Percentiles rank a stretch among this genome's conserved stretches.
phyloP scores from a whole-genome alignment of 2,888 invertebrate genomes.

The Cephus runcator region DNA sequence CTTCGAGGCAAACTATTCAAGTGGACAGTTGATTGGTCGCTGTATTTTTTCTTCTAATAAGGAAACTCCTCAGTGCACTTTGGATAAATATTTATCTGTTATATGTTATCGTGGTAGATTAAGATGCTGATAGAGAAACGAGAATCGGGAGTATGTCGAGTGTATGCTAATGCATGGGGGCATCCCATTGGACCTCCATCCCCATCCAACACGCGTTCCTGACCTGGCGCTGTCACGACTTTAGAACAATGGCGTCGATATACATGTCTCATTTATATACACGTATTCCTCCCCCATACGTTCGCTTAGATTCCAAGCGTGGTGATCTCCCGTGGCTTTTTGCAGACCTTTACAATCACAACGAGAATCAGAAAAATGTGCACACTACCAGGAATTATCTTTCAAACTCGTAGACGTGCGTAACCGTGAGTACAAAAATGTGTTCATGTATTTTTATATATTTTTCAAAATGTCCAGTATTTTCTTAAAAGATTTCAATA shows the following conservation, averaged over 20 bases:
- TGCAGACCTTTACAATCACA: not conserved
- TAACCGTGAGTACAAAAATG: not conserved
- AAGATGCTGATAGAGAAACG: slow-evolving; percentile 57
- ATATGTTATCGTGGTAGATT: slow-evolving; percentile 52
- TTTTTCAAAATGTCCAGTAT: not conserved
- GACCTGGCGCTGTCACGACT: slow-evolving; percentile 63
- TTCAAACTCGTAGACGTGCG: not conserved
- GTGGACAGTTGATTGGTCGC: not conserved
- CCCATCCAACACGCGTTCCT: slow-evolving; percentile 59
- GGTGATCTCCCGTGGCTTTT: not conserved
- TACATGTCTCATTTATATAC: slow-evolving; percentile 61
- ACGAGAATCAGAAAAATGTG: not conserved
- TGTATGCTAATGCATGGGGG: slow-evolving; percentile 50
- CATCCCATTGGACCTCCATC: slow-evolving; percentile 26
- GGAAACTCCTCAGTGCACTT: not conserved
- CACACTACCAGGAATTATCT: not conserved
- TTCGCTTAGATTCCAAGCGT: slow-evolving; percentile 2
- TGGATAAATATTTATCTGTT: not conserved
- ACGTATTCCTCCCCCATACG: slow-evolving; percentile 46
- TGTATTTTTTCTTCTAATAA: not conserved
- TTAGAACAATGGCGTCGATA: slow-evolving; percentile 61
- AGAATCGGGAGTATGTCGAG: slow-evolving; percentile 36
- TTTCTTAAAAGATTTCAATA: not conserved
- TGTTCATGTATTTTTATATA: not conserved
- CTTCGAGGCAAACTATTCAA: not conserved